Conservation (phyloP, 2,113 vertebrate genomes). For the Vulpes ferrilata region DNA sequence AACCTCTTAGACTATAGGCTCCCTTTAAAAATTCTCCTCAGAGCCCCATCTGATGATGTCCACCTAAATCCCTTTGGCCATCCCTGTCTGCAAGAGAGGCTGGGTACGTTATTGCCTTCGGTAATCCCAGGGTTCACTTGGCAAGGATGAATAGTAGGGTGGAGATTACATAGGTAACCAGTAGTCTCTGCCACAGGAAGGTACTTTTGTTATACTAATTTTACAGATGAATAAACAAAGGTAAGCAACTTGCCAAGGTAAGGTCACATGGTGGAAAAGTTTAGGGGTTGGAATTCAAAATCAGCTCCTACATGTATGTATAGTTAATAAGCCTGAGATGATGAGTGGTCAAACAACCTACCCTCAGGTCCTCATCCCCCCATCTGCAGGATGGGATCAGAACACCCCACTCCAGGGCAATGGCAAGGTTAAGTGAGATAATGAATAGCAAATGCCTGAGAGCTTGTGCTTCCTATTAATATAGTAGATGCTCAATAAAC, state of each 20-base stretch:
- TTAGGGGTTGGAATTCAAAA: not conserved
- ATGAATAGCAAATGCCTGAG: not conserved
- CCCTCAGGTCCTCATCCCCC: too few species aligned
- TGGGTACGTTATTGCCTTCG: rapidly evolving
- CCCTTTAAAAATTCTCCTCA: not conserved
- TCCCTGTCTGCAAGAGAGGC: not conserved
- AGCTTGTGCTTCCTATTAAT: not conserved
- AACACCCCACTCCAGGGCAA: too few species aligned
- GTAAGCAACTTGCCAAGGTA: not conserved
- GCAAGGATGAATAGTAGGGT: not conserved
- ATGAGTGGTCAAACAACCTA: not conserved
- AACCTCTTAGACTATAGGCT: not conserved
- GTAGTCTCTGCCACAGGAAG: too few species aligned
- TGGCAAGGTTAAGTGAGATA: not conserved
- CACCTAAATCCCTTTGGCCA: not conserved
- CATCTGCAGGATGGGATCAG: too few species aligned
- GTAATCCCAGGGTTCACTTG: not conserved
- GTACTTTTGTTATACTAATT: too few species aligned
- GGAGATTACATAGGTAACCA: rapidly evolving
- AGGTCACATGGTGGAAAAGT: not conserved
- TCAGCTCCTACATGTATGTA: not conserved
- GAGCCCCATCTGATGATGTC: not conserved
- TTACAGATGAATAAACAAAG: not conserved
- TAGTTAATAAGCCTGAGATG: not conserved
- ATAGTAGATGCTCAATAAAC: not conserved